A percentile compares a stretch with the other conserved stretches of the same genome.
These are phyloP conservation scores for Eulimnadia texana DNA, from an alignment of 1,140 invertebrate genomes.

Conservation along the genomic window DNA sequence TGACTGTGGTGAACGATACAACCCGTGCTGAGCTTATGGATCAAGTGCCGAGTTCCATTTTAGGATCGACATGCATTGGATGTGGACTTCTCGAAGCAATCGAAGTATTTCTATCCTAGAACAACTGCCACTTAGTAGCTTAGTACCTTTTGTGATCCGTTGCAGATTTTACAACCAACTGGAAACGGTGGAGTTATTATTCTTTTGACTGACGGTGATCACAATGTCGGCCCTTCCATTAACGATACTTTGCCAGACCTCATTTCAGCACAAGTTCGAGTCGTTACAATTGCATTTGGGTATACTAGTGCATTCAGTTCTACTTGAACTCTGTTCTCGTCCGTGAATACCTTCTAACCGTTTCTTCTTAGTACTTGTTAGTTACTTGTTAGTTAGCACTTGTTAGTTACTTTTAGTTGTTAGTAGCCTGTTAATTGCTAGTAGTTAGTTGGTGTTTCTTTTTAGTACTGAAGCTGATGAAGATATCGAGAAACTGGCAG, in stretches of 20 bases:
- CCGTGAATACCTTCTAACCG: neutral
- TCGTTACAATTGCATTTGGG: conserved; percentile 23
- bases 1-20: conserved; percentile 16
- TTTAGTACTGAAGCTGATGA: conserved; percentile 7
- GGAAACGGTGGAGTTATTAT: conserved; percentile 20
- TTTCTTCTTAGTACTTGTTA: neutral
- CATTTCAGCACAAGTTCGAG: conserved; percentile 14
- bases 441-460: neutral
- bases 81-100: conserved; percentile 18
- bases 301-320: neutral
- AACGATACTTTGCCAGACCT: conserved; percentile 18
- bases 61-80: conserved; percentile 21
- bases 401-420: neutral
- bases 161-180: conserved; percentile 14
- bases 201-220: conserved; percentile 23
- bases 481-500: conserved; percentile 4
- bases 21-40: conserved; percentile 13
- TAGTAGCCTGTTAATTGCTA: neutral
- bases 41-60: conserved; percentile 15
- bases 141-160: neutral
- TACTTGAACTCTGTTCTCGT: neutral
- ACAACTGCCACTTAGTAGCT: neutral
- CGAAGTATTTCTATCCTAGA: conserved; percentile 12
- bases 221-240: conserved; percentile 21
- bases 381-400: too few species aligned